Percentiles rank a stretch among this genome's conserved stretches.
Conservation (phyloP, 2,113 vertebrate genomes). For the Lutjanus erythropterus region DNA sequence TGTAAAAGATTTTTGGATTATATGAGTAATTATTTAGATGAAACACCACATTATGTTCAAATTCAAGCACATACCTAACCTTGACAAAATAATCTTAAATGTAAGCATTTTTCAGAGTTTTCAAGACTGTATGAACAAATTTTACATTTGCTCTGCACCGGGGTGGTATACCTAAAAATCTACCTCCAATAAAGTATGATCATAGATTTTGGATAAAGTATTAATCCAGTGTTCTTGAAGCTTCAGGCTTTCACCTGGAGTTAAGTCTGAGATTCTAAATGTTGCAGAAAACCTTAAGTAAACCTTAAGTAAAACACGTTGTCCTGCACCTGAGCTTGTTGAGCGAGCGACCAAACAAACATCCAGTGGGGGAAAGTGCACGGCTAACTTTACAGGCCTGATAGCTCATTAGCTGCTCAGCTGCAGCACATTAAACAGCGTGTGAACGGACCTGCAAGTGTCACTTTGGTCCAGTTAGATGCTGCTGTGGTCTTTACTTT, state of each 20-base stretch:
- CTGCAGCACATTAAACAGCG: slow-evolving; percentile 1
- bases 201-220: not conserved
- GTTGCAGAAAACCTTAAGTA: too few species aligned
- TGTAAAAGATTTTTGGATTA: too few species aligned
- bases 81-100: too few species aligned
- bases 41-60: too few species aligned
- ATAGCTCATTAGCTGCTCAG: slow-evolving; percentile 8
- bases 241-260: too few species aligned
- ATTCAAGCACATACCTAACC: too few species aligned
- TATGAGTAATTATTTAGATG: too few species aligned
- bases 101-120: too few species aligned
- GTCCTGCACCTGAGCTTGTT: not conserved
- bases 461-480: not conserved
- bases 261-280: too few species aligned
- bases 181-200: not conserved
- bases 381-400: not conserved
- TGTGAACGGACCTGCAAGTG: not conserved
- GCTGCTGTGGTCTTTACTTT: not conserved
- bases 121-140: too few species aligned
- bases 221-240: too few species aligned
- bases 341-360: not conserved
- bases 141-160: not conserved
- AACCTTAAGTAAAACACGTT: too few species aligned
- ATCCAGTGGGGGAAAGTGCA: not conserved
- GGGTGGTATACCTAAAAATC: not conserved